Evolutionary conservation across 2,113 vertebrate species (phyloP).

Genomic region (Heloderma charlesbogerti): DNA sequence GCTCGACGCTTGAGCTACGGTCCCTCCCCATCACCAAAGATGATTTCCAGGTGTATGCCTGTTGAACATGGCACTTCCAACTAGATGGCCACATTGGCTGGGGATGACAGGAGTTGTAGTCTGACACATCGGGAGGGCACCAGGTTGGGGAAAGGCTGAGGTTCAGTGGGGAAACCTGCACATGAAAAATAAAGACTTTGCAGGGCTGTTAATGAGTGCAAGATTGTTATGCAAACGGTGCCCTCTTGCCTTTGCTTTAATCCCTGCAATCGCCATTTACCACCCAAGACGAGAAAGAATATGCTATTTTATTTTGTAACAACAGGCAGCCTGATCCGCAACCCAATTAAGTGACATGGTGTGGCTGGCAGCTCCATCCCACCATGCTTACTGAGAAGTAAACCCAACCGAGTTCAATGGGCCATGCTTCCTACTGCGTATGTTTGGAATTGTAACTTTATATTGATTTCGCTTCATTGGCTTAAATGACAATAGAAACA

Average conservation of each 20-base stretch:
- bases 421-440: constrained; percentile 8
- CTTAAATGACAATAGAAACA: constrained; percentile 25
- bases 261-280: constrained; percentile 15
- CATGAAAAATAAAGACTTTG: neutral
- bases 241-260: neutral
- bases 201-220: neutral
- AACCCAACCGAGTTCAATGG: constrained; percentile 27
- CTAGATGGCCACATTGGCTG: neutral
- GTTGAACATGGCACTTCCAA: neutral
- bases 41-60: neutral
- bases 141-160: neutral
- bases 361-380: constrained; percentile 6
- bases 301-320: constrained; percentile 6
- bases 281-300: constrained; percentile 20
- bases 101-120: too few relatives aligned
- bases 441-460: constrained; percentile 16
- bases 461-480: constrained; percentile 28
- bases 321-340: constrained; percentile 8
- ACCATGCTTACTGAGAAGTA: constrained; percentile 20
- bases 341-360: constrained; percentile 1
- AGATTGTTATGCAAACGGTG: neutral
- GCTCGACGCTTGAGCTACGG: neutral
- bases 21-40: neutral
- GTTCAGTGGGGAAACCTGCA: neutral
- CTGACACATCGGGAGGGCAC: too few relatives aligned